Conservation (phyloP, 1,140 invertebrate species). For the Platyura marginata region DNA sequence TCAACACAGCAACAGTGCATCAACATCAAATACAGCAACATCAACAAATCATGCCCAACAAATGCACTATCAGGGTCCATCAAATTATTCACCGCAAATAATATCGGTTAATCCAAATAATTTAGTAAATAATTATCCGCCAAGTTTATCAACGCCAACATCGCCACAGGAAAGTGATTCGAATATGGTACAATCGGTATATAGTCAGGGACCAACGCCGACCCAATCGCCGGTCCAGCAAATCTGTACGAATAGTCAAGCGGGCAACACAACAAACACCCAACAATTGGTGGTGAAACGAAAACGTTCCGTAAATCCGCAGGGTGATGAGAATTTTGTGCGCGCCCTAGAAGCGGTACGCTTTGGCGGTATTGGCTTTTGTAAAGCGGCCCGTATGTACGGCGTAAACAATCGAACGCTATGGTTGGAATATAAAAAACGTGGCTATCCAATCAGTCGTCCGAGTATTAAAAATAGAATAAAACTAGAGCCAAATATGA, state of each 20-base stretch:
- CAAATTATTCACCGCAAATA: slow-evolving; percentile 21
- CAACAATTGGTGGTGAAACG: slow-evolving; percentile 23
- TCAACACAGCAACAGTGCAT: slow-evolving; percentile 13
- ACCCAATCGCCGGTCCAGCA: slow-evolving; percentile 18
- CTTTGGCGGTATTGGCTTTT: slow-evolving; percentile 66
- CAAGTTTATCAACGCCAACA: slow-evolving; percentile 19
- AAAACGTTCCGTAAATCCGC: slow-evolving; percentile 45
- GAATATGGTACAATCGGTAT: slow-evolving; percentile 24
- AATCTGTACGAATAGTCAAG: background rate
- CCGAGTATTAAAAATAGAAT: slow-evolving; percentile 50
- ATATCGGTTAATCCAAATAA: slow-evolving; percentile 20
- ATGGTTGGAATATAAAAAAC: slow-evolving; percentile 67
- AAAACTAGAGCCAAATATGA: slow-evolving; percentile 38
- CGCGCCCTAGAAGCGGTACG: slow-evolving; percentile 58
- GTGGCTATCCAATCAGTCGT: slow-evolving; percentile 56
- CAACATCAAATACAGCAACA: slow-evolving; percentile 4
- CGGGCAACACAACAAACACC: slow-evolving; percentile 17
- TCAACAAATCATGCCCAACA: slow-evolving; percentile 5
- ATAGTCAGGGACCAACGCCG: slow-evolving; percentile 23
- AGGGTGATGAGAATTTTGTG: slow-evolving; percentile 60
- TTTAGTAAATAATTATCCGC: slow-evolving; percentile 20
- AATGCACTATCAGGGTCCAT: slow-evolving; percentile 8
- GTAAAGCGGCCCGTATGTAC: slow-evolving; percentile 60
- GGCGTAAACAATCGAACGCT: slow-evolving; percentile 67
- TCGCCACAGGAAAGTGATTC: slow-evolving; percentile 18